Percentiles rank a stretch among this genome's conserved stretches.
phyloP scores from a whole-genome alignment of 2,888 invertebrate species.

The Arenicola marina region DNA sequence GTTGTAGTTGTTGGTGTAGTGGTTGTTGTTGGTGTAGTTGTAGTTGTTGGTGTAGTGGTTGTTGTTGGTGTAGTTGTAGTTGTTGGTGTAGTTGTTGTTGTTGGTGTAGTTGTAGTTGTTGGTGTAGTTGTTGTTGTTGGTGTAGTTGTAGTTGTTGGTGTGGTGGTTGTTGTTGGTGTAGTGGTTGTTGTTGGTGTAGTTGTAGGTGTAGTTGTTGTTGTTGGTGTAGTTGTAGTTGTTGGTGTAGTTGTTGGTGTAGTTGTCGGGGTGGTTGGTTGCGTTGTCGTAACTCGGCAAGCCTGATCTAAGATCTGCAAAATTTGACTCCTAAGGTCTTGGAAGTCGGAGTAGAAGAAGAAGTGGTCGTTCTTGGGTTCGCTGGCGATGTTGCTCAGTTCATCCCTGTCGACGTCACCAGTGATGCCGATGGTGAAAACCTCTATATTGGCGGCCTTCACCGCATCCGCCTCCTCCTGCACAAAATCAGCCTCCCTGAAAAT shows the following conservation, averaged over 20 bases:
- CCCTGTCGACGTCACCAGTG: background rate
- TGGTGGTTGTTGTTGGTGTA: background rate
- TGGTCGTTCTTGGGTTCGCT: background rate
- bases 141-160: background rate
- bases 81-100: background rate
- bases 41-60: background rate
- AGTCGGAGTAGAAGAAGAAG: background rate
- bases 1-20: background rate
- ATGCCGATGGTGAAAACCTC: slow-evolving; percentile 3
- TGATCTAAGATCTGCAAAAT: background rate
- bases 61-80: background rate
- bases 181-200: background rate
- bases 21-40: background rate
- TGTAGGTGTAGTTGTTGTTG: background rate
- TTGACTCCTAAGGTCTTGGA: background rate
- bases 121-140: background rate
- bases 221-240: background rate
- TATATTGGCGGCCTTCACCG: background rate
- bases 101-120: background rate
- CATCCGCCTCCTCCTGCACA: no score
- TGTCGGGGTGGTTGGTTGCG: background rate
- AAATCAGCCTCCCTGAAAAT: no score
- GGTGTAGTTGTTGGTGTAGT: background rate
- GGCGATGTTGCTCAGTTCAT: background rate
- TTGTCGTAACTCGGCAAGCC: background rate